Percentiles rank a stretch among this genome's conserved stretches.
Evolutionary conservation across 2,888 invertebrate species (phyloP).

Genomic region (Laothoe populi): DNA sequence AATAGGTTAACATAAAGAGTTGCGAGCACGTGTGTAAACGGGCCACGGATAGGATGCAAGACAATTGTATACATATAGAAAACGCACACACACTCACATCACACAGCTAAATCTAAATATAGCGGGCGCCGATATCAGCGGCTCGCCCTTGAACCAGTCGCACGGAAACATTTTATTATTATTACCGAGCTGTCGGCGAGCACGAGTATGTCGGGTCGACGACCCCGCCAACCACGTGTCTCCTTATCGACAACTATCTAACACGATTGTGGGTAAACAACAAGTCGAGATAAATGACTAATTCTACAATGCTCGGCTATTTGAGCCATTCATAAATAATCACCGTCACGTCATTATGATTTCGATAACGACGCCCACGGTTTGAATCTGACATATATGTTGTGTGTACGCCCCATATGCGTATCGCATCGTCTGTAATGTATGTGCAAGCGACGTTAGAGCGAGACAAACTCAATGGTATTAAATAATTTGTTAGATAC

Average conservation of each 20-base stretch:
- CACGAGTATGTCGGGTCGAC: slow-evolving; percentile 83
- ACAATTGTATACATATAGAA: slow-evolving; percentile 61
- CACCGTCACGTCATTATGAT: slow-evolving; percentile 68
- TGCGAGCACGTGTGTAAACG: slow-evolving; percentile 12
- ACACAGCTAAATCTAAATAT: slow-evolving; percentile 84
- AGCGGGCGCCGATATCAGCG: slow-evolving; percentile 84
- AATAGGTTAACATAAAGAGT: slow-evolving; percentile 12
- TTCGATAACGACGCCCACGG: slow-evolving; percentile 58
- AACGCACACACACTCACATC: slow-evolving; percentile 69
- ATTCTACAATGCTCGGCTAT: slow-evolving; percentile 78
- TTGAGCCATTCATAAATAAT: slow-evolving; percentile 79
- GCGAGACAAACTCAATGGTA: slow-evolving; percentile 7
- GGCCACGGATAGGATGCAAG: slow-evolving; percentile 49
- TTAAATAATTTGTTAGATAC: slow-evolving; percentile 1
- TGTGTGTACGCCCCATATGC: slow-evolving; percentile 40
- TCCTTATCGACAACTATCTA: slow-evolving; percentile 85
- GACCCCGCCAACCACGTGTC: slow-evolving; percentile 83
- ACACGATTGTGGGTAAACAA: slow-evolving; percentile 84
- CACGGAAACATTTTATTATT: slow-evolving; percentile 86
- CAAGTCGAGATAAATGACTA: slow-evolving; percentile 83
- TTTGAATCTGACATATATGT: slow-evolving; percentile 14
- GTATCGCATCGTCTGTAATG: slow-evolving; percentile 29
- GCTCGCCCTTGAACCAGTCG: slow-evolving; percentile 85
- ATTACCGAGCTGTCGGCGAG: slow-evolving; percentile 84
- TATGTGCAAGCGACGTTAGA: neutral